These are phyloP conservation scores for Drosophila tristis DNA, from an alignment of 1,140 invertebrate species.

Conservation along the genomic window DNA sequence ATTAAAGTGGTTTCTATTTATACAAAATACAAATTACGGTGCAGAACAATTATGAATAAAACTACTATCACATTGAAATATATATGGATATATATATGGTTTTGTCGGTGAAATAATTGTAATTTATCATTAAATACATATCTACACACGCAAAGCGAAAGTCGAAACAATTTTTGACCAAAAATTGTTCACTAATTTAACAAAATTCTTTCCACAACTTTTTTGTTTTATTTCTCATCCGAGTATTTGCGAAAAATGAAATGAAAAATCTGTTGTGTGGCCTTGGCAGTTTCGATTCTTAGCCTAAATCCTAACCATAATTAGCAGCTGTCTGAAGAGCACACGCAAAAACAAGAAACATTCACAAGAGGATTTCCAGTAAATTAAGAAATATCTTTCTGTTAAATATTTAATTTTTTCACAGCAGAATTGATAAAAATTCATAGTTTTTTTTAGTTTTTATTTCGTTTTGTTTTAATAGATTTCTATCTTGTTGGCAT, in stretches of 20 bases:
- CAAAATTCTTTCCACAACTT: slow-evolving; percentile 8
- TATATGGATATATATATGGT: slow-evolving; percentile 36
- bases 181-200: slow-evolving; percentile 45
- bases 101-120: slow-evolving; percentile 28
- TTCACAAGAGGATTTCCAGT: slow-evolving; percentile 4
- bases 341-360: slow-evolving; percentile 11
- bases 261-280: slow-evolving; percentile 13
- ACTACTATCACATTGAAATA: slow-evolving; percentile 82
- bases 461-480: slow-evolving; percentile 16
- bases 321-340: slow-evolving; percentile 9
- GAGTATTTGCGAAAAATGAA: slow-evolving; percentile 15
- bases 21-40: slow-evolving; percentile 46
- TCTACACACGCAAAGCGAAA: slow-evolving; percentile 65
- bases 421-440: slow-evolving; percentile 65
- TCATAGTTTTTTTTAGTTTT: slow-evolving; percentile 26
- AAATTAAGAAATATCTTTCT: slow-evolving; percentile 6
- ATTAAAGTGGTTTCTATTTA: slow-evolving; percentile 14
- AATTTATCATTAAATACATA: slow-evolving; percentile 43
- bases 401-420: slow-evolving; percentile 58
- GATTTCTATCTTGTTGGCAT: slow-evolving; percentile 31
- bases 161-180: slow-evolving; percentile 15
- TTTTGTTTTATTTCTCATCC: slow-evolving; percentile 16
- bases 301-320: slow-evolving; percentile 21
- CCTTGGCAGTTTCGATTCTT: slow-evolving; percentile 47
- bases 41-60: slow-evolving; percentile 71